Conservation (phyloP, 2,113 vertebrate genomes). For the Cisticola juncidis region DNA sequence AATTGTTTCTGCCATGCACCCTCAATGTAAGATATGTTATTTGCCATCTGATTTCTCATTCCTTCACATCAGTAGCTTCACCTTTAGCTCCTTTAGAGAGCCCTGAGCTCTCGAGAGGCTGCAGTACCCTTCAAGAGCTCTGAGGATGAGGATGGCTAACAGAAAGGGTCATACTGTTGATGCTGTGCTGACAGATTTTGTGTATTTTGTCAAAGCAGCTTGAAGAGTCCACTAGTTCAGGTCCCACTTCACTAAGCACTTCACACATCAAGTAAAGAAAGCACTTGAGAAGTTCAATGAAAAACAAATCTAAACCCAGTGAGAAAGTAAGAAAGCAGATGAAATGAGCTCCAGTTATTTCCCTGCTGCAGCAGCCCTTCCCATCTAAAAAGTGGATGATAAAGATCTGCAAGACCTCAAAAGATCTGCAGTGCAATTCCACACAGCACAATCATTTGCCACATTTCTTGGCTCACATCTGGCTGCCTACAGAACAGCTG, state of each 20-base stretch:
- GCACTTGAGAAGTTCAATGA: background rate
- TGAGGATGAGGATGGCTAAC: background rate
- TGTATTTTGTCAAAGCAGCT: background rate
- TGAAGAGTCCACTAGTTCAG: background rate
- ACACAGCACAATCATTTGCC: background rate
- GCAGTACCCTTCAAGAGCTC: background rate
- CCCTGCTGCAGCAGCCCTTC: background rate
- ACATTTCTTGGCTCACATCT: background rate
- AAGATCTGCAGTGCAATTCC: background rate
- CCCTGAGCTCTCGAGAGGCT: background rate
- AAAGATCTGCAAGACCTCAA: background rate
- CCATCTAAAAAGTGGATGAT: background rate
- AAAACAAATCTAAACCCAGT: background rate
- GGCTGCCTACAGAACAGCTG: background rate
- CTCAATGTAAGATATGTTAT: accelerated
- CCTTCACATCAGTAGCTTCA: background rate
- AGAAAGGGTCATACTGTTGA: background rate
- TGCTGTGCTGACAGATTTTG: background rate
- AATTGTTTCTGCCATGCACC: background rate
- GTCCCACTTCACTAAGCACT: background rate
- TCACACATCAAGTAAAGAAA: background rate
- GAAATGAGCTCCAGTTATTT: background rate
- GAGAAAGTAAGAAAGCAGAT: background rate
- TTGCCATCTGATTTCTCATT: background rate
- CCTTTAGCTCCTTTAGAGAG: background rate